These are phyloP conservation scores for Panthera tigris DNA, from an alignment of 2,113 vertebrate genomes.

Conservation along the genomic window DNA sequence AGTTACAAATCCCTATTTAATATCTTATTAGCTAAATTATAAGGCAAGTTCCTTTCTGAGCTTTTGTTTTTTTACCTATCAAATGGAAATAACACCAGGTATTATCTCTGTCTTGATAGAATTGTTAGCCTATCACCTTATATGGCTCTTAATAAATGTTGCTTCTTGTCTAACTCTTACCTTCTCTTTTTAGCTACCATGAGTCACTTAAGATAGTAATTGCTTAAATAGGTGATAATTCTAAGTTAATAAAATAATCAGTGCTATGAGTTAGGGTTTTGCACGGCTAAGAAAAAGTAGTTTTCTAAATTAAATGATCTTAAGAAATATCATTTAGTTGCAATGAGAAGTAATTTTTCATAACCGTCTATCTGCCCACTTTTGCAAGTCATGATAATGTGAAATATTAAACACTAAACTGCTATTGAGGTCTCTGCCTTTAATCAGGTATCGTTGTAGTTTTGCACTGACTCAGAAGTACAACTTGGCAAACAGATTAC, in stretches of 20 bases:
- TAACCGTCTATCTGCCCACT: neutral
- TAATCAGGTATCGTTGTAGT: neutral
- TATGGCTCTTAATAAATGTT: neutral
- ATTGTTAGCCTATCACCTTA: neutral
- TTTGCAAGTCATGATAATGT: neutral
- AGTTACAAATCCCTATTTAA: neutral
- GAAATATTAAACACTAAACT: constrained; percentile 1
- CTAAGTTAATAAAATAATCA: constrained; percentile 12
- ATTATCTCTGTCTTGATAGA: neutral
- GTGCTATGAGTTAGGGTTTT: constrained; percentile 13
- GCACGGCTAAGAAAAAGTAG: constrained; percentile 23
- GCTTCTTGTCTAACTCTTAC: neutral
- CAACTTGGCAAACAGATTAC: neutral
- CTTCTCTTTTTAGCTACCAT: neutral
- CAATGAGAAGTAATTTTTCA: constrained; percentile 20
- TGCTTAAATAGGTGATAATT: constrained; percentile 13
- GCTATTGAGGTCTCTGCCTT: neutral
- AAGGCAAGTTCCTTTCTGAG: neutral
- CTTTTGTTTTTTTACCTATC: constrained; percentile 23
- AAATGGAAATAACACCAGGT: neutral
- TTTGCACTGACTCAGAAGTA: neutral
- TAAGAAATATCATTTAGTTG: constrained; percentile 52
- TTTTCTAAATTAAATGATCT: constrained; percentile 41
- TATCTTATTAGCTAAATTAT: constrained; percentile 4
- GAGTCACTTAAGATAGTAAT: constrained; percentile 36